These are phyloP conservation scores for Apotomis capreana DNA, from an alignment of 2,888 invertebrate genomes.

Conservation along the genomic window DNA sequence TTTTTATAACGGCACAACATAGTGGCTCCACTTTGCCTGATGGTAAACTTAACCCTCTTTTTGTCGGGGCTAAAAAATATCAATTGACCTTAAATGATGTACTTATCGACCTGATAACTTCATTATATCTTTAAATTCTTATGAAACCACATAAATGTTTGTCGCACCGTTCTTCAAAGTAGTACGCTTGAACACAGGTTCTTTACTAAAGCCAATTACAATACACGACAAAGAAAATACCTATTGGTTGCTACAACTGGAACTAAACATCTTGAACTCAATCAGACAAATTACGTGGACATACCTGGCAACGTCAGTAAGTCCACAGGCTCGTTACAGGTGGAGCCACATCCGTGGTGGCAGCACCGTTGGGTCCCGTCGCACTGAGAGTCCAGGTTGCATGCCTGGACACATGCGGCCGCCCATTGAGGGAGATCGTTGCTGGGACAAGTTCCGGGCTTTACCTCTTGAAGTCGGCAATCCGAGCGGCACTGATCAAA, in stretches of 20 bases:
- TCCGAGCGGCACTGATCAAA: constrained; percentile 81
- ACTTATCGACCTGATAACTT: no score
- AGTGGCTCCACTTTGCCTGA: no score
- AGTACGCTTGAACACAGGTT: neutral
- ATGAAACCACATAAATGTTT: no score
- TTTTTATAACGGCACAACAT: no score
- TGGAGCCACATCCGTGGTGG: constrained; percentile 85
- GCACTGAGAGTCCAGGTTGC: constrained; percentile 87
- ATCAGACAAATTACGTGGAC: neutral
- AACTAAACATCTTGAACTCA: no score
- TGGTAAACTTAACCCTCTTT: no score
- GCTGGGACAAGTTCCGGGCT: constrained; percentile 74
- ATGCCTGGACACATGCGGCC: constrained; percentile 84
- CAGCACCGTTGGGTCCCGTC: constrained; percentile 88
- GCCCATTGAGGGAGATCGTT: constrained; percentile 80
- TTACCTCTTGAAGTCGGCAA: constrained; percentile 79
- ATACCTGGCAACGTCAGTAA: constrained; percentile 83
- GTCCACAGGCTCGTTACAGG: constrained; percentile 86
- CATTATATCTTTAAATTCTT: no score
- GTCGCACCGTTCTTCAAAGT: neutral
- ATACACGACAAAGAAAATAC: no score
- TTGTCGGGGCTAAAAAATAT: no score
- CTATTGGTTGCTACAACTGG: no score
- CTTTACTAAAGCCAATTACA: neutral
- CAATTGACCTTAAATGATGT: no score